phyloP scores from a whole-genome alignment of 1,140 invertebrate species.

The Archegozetes longisetosus region DNA sequence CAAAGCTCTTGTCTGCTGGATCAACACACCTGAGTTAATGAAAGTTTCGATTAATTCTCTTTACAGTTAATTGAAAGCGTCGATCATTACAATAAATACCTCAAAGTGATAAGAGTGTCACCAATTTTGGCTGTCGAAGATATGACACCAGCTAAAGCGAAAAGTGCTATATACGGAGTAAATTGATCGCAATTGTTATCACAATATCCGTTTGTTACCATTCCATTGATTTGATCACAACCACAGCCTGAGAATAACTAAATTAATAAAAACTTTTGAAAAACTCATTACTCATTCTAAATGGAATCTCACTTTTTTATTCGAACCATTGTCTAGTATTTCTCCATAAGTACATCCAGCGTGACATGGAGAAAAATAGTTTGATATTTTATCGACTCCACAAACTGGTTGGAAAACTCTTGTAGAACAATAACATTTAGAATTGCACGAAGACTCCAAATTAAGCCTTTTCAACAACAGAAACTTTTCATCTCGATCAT shows the following conservation, averaged over 20 bases:
- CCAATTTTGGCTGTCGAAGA: neutral
- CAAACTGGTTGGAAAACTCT: slow-evolving; percentile 45
- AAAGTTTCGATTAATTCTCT: no score
- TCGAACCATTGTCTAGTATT: neutral
- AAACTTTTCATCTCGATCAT: no score
- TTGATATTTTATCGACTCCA: slow-evolving; percentile 45
- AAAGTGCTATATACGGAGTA: neutral
- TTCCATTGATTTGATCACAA: neutral
- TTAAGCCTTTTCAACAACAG: no score
- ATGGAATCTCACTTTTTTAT: neutral
- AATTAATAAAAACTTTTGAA: neutral
- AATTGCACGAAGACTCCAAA: slow-evolving; percentile 24
- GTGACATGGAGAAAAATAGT: slow-evolving; percentile 70
- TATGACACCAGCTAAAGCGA: neutral
- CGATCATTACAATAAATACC: no score
- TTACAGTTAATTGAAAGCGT: no score
- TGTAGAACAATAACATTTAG: slow-evolving; percentile 21
- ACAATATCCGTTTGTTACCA: slow-evolving; percentile 19
- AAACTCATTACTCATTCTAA: neutral
- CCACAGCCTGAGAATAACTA: neutral
- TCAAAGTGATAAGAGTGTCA: slow-evolving; percentile 22
- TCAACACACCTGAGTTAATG: no score
- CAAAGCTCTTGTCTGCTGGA: slow-evolving; percentile 25
- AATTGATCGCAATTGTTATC: neutral
- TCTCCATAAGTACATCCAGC: slow-evolving; percentile 67